These are phyloP conservation scores for Neosalanx taihuensis DNA, from an alignment of 2,797 vertebrate species.

Conservation along the genomic window DNA sequence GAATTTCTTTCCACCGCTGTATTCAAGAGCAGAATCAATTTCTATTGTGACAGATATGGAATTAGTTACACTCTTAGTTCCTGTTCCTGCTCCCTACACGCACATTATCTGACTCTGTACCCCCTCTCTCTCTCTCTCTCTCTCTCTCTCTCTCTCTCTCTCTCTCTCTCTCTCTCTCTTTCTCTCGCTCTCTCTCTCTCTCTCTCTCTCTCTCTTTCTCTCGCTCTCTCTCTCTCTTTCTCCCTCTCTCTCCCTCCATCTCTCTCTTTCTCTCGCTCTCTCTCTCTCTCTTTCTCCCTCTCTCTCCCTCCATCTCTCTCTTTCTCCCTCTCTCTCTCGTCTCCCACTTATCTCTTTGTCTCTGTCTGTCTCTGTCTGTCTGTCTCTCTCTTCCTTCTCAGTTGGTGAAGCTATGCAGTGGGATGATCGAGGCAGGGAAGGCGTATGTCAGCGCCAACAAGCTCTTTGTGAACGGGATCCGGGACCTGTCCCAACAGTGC, in stretches of 20 bases:
- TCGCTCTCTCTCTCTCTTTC: conserved; percentile 9
- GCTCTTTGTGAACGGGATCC: conserved; percentile 90
- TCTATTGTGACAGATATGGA: not conserved
- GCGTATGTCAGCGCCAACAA: conserved; percentile 90
- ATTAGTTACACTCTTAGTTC: not conserved
- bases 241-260: conserved; percentile 60
- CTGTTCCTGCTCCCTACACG: conserved; percentile 1
- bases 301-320: conserved; percentile 17
- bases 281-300: conserved; percentile 27
- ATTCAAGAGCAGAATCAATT: not conserved
- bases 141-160: conserved; percentile 28
- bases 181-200: conserved; percentile 27
- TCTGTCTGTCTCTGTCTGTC: no score
- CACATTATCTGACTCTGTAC: no score
- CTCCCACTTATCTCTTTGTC: no score
- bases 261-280: conserved; percentile 29
- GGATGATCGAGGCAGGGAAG: conserved; percentile 94
- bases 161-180: conserved; percentile 28
- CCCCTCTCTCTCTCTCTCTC: conserved; percentile 27
- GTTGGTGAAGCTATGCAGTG: conserved; percentile 96
- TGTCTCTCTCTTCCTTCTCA: conserved; percentile 50
- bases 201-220: conserved; percentile 9
- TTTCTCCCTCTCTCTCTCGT: no score
- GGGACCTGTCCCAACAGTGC: conserved; percentile 95
- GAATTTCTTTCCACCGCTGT: not conserved